Base-by-base conservation (phyloP, 2,888 invertebrate species). In the Pammene fasciana region DNA sequence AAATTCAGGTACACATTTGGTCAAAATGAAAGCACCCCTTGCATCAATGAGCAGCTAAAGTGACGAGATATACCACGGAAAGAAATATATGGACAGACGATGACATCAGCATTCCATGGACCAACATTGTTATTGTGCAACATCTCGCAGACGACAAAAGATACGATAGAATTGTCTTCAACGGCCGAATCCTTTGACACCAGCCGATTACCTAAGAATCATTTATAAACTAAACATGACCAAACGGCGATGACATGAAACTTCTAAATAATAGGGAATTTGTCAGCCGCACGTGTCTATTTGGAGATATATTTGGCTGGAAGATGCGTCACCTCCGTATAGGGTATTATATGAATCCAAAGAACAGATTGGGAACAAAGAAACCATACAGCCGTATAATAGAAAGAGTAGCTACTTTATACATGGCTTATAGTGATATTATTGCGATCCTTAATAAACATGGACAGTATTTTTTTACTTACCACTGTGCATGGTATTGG, bases 401-500 rank as follows among this genome's bases (percentile, higher is more conserved):
- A 46, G 2, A 14, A 48, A 34, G 34, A 14, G 18, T 26, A 26
- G 4, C 1, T 26, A 26, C 2, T 26, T n/a, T 26, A 26, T 26
- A 26, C 26, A 36, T 34, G 60, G 34, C 36, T 13, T 1, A n/a
- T n/a, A 38, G 11, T 16, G 13, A 18, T 57, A 7, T 41, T 38
- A 14, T 10, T 38, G 7, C 7, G 8, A 13, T 14, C 4, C 13
- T 4, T 3, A 18, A 26, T 8, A 50, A 50, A 18, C 50, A 54
- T n/a, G 3, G n/a, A 34, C 13, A 34, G 6, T 14, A 54, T 18
- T n/a, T 59, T 55, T 16, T 41, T 52, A 93, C 96, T 96, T 88
- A 97, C 97, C 97, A 92, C 97, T 97, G 89, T 97, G 97, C 90
- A 97, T 96, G 70, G 97, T 97, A 85, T 97, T 97, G 43, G 97